Evolutionary conservation across 1,140 invertebrate species (phyloP).

Genomic region (Orchestia grillus): DNA sequence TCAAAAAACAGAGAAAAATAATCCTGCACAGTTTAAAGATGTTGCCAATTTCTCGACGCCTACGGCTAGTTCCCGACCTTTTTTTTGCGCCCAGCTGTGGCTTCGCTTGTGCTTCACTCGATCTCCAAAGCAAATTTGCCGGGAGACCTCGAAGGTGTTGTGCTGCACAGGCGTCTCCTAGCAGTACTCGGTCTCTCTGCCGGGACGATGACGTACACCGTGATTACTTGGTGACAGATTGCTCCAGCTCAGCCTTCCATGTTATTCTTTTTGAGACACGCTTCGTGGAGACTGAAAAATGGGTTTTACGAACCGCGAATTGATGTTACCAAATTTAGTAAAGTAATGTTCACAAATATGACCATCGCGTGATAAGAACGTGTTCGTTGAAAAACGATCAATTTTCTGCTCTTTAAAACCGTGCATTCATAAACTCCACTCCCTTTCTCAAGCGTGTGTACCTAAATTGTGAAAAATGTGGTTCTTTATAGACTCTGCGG

Average conservation of each 20-base stretch:
- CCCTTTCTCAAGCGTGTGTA: neutral
- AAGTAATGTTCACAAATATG: neutral
- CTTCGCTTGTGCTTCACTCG: too few species aligned
- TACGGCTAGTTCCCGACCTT: too few species aligned
- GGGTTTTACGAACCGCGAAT: neutral
- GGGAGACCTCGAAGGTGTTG: too few species aligned
- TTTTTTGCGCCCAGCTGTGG: too few species aligned
- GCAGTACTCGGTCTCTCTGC: too few species aligned
- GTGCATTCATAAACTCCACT: neutral
- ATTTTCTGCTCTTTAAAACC: neutral
- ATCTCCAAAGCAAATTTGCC: too few species aligned
- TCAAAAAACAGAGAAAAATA: too few species aligned
- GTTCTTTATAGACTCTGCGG: neutral
- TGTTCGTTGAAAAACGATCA: neutral
- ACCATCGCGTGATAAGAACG: neutral
- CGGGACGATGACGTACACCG: too few species aligned
- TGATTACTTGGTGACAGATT: neutral
- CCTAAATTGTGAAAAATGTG: neutral
- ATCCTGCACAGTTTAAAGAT: too few species aligned
- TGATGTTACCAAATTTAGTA: neutral
- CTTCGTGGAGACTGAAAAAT: neutral
- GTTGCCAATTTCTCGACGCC: too few species aligned
- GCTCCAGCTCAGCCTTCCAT: neutral
- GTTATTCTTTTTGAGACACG: neutral
- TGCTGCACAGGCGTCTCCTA: too few species aligned